phyloP scores from a whole-genome alignment of 2,113 vertebrate genomes.

The Vireo altiloquus region DNA sequence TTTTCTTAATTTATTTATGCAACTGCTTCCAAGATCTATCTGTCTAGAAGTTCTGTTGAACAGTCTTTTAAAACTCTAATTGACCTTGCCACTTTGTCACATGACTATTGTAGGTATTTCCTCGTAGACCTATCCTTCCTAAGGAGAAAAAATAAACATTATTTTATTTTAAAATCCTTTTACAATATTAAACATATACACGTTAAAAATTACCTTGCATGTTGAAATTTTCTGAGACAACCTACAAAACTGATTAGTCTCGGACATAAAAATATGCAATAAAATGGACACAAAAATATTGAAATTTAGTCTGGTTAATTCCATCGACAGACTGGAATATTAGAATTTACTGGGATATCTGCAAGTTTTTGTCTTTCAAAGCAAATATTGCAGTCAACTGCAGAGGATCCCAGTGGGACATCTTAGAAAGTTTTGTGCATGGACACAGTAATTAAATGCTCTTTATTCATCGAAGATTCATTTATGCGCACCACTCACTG shows the following conservation, averaged over 20 bases:
- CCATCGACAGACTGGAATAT: neutral
- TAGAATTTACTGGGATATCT: neutral
- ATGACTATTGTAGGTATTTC: neutral
- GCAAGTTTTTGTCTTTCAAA: neutral
- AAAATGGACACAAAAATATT: neutral
- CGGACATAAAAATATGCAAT: neutral
- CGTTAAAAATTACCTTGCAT: neutral
- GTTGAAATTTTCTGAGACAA: neutral
- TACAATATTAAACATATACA: neutral
- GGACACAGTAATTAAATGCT: neutral
- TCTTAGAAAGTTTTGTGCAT: neutral
- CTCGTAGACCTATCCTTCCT: neutral
- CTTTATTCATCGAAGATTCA: neutral
- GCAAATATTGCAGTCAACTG: neutral
- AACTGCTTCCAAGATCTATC: neutral
- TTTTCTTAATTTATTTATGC: neutral
- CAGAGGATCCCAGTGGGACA: neutral
- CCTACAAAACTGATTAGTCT: neutral
- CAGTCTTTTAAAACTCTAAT: neutral
- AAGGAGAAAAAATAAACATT: neutral
- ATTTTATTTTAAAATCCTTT: neutral
- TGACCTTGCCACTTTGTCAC: neutral
- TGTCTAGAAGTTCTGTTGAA: neutral
- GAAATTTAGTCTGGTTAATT: neutral
- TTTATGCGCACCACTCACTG: neutral